Evolutionary conservation across 2,797 vertebrate species (phyloP), one percentile per base, ranked within the genome.

Genomic region (Orestias chungarensis): DNA sequence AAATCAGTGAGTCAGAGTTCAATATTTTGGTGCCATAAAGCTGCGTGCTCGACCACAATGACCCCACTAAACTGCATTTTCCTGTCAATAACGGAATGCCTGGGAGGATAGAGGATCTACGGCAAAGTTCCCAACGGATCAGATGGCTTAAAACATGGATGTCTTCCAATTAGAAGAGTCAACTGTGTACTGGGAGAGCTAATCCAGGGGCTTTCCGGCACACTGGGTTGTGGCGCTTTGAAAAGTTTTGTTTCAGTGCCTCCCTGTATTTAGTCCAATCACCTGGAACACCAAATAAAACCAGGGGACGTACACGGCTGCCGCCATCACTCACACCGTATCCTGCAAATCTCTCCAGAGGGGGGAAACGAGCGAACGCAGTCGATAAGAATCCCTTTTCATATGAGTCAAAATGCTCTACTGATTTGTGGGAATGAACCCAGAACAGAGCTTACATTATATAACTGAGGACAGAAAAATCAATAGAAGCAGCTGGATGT

Each of bases 391-490:
- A 92, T 93, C 88, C 85, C 78, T 93, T 94, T 94, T 93, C 80
- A 85, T 88, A 80, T 84, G 84, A 93, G 83, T 83, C 82, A 89
- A 92, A 93, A 87, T 61, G 86, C 79, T 89, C 88, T 87, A 80
- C 89, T 91, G 90, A 93, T 93, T 93, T 93, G 83, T 86, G 86
- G 80, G 82, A 83, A 90, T 78, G 87, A 92, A 91, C 91, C 89
- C 88, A 82, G 91, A 93, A 93, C 91, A 91, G 87, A 90, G 90
- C 90, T 87, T 89, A 91, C 89, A 93, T 95, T 94, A 94, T 94
- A 94, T 94, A 95, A 95, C 94, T 95, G 92, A 94, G 93, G 91
- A 80, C 78, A 89, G 84, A 89, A 93, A 94, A 95, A 95, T 95
- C 94, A 91, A 95, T 95, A 87, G 73, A 74, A 76, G 90, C 93